Evolutionary conservation across 2,797 vertebrate genomes (phyloP), one percentile per base, ranked within the genome.

Genomic region (Strix occidentalis): DNA sequence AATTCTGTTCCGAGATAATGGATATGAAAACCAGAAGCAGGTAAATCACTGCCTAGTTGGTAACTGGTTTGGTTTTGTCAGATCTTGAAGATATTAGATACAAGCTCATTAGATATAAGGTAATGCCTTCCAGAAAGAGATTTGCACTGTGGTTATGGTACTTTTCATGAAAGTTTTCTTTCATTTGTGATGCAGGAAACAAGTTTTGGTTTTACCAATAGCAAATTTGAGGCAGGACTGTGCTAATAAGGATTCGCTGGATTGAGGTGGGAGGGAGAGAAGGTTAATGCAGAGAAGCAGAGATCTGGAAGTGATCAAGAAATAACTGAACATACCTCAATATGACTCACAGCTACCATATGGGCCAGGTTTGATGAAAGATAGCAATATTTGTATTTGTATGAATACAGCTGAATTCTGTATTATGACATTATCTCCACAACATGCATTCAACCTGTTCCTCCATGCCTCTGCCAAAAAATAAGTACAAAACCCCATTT

Each of bases 191-290:
- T 45, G 10, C 11, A 63, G 60, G 63, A 58, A 51, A 39, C 26
- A 61, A 25, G 4, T 23, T 84, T 83, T 90, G 24, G 2, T 58
- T 80, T 43, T 37, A 37, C 35, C 39, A 48, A 10, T 14, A 74
- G 71, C 26, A 60, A 79, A 80, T 61, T 15, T 54, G 41, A 84
- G 64, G 58, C 41, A 76, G 23, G 19, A 23, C 72, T 68, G 39
- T 66, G 39, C 23, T 74, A 37, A 33, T 35, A 61, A 61, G 39
- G 48, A 82, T 92, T 92, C 53, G 33, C 23, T 68, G 65, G 31
- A 72, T 45, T 45, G 43, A 76, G 16, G 7, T 7, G 7, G 5
- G 1, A 3, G 0, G 1, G 0, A 46, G 29, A 11, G 3, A n/a
- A 57, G n/a, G 28, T 56, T 78, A 63, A 60, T 39, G 54, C 5